Conservation (phyloP, 2,797 vertebrate genomes). For the Knipowitschia caucasica region DNA sequence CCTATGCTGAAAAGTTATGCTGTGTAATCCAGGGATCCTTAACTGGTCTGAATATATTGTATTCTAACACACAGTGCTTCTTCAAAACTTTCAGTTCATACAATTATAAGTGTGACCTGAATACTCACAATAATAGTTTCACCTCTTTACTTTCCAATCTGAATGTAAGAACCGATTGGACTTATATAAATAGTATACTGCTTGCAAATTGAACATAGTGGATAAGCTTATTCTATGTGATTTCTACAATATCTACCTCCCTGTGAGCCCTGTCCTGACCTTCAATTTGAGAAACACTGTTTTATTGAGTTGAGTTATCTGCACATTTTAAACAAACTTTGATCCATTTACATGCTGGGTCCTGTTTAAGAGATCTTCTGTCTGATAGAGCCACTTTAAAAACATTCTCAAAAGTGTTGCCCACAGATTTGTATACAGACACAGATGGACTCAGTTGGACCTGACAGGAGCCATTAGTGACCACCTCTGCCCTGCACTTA, state of each 20-base stretch:
- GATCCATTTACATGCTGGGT: slow-evolving; percentile 16
- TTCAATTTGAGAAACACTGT: background rate
- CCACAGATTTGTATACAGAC: slow-evolving; percentile 17
- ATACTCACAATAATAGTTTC: no score
- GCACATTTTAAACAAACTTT: slow-evolving; percentile 1
- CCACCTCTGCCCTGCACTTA: slow-evolving; percentile 27
- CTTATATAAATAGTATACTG: background rate
- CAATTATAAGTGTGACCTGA: no score
- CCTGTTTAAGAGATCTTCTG: slow-evolving; percentile 18
- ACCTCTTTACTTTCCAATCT: no score
- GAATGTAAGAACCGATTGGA: background rate
- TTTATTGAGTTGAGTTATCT: background rate
- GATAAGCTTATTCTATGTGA: background rate
- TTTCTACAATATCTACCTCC: background rate
- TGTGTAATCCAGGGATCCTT: background rate
- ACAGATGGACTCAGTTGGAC: slow-evolving; percentile 6
- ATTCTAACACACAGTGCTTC: no score
- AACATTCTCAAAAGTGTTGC: slow-evolving; percentile 6
- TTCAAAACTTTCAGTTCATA: no score
- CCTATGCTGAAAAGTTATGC: no score
- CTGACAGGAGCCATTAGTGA: slow-evolving; percentile 16
- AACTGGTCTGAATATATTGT: background rate
- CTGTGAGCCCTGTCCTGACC: background rate
- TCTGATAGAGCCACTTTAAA: slow-evolving; percentile 1
- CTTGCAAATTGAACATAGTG: background rate